Evolutionary conservation across 64 coral and sea anemone genomes (phyloP).

Genomic region (Porites australiensis): DNA sequence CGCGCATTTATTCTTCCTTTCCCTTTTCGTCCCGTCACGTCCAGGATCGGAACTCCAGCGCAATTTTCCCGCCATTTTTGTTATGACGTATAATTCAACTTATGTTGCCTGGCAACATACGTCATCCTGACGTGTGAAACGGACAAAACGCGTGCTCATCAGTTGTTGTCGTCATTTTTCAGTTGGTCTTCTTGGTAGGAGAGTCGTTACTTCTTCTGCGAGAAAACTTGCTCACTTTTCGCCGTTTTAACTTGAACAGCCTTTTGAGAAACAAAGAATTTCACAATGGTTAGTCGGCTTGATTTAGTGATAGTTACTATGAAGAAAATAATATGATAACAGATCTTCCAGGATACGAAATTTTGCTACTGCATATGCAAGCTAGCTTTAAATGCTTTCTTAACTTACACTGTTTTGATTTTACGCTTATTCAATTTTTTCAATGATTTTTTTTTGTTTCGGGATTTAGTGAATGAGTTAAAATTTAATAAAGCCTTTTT

Average conservation of each 20-base stretch:
- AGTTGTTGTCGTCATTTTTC: not conserved
- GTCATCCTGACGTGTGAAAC: constrained; percentile 29
- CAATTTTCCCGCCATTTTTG: not conserved
- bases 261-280: not conserved
- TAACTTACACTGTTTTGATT: not conserved
- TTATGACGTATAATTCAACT: not conserved
- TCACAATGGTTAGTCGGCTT: constrained; percentile 27
- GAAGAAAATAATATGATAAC: not conserved
- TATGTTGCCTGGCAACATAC: constrained; percentile 27
- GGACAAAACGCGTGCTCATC: not conserved
- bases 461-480: not conserved
- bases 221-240: constrained; percentile 29
- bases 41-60: not conserved
- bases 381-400: not conserved
- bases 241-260: not conserved
- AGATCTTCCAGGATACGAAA: not conserved
- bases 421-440: not conserved
- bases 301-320: not conserved
- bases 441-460: not conserved
- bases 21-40: no score
- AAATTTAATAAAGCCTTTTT: not conserved
- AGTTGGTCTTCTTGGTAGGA: constrained; percentile 23
- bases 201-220: constrained; percentile 38
- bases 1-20: no score
- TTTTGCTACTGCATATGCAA: not conserved